Conservation (phyloP, 2,797 vertebrate species). For the Channallabes apus region DNA sequence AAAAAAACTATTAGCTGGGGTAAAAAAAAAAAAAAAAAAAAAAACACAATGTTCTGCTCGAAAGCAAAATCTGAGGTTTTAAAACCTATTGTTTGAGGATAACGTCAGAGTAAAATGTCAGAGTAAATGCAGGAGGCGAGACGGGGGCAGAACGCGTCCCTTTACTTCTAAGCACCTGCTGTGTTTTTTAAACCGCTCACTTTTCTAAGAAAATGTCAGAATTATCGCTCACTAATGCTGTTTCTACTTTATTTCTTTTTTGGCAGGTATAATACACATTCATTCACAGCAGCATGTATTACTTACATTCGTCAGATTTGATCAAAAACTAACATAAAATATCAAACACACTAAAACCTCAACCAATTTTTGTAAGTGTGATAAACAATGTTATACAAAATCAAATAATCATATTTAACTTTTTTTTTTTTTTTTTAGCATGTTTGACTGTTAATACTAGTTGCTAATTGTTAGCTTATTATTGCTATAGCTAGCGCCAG, state of each 20-base stretch:
- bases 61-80: background rate
- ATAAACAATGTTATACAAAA: too few species aligned
- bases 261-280: background rate
- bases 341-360: background rate
- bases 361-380: background rate
- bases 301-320: background rate
- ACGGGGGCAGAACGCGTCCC: background rate
- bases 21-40: background rate
- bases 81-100: background rate
- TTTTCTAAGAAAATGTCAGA: conserved; percentile 1
- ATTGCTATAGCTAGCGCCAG: background rate
- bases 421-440: background rate
- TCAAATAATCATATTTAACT: background rate
- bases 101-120: background rate
- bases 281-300: background rate
- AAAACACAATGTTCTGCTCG: background rate
- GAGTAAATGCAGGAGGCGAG: background rate
- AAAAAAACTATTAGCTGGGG: background rate
- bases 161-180: background rate
- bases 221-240: background rate
- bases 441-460: background rate
- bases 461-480: background rate
- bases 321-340: background rate
- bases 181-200: background rate
- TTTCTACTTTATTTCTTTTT: background rate